A percentile compares a stretch with the other conserved stretches of the same genome.
phyloP scores from a whole-genome alignment of 2,113 vertebrate species.

The Corythaixoides concolor region DNA sequence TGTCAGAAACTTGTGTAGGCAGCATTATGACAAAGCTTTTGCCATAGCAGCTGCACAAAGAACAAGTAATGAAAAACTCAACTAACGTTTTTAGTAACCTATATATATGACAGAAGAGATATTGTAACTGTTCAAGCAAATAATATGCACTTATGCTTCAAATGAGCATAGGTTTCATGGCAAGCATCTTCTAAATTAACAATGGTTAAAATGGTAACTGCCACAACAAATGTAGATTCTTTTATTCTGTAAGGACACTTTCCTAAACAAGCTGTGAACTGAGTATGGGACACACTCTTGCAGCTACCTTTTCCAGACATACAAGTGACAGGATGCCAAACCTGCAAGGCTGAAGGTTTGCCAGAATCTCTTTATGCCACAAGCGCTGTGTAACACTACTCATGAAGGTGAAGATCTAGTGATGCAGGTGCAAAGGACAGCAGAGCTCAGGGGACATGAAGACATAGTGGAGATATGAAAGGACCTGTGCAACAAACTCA shows the following conservation, averaged over 20 bases:
- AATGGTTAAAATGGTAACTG: not conserved
- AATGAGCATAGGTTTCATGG: not conserved
- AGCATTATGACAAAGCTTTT: not conserved
- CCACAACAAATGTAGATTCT: not conserved
- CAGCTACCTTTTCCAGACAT: not conserved
- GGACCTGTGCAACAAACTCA: not conserved
- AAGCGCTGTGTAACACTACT: not conserved
- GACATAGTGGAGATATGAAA: not conserved
- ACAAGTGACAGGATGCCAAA: not conserved
- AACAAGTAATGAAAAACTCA: not conserved
- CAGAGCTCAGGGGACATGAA: not conserved
- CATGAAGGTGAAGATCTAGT: not conserved
- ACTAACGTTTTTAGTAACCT: not conserved
- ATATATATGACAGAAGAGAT: not conserved
- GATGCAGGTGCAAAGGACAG: not conserved
- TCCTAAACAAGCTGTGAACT: not conserved
- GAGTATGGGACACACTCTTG: not conserved
- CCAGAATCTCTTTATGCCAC: not conserved
- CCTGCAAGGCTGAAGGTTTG: not conserved
- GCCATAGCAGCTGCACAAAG: not conserved
- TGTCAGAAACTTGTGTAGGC: not conserved
- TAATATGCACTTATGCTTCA: not conserved
- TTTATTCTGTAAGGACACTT: not conserved
- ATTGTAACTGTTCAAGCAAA: not conserved
- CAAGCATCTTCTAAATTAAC: not conserved